A percentile compares a stretch with the other conserved stretches of the same genome.
These are phyloP conservation scores for Actinia equina DNA, from an alignment of 64 coral and sea anemone species.

Conservation along the genomic window DNA sequence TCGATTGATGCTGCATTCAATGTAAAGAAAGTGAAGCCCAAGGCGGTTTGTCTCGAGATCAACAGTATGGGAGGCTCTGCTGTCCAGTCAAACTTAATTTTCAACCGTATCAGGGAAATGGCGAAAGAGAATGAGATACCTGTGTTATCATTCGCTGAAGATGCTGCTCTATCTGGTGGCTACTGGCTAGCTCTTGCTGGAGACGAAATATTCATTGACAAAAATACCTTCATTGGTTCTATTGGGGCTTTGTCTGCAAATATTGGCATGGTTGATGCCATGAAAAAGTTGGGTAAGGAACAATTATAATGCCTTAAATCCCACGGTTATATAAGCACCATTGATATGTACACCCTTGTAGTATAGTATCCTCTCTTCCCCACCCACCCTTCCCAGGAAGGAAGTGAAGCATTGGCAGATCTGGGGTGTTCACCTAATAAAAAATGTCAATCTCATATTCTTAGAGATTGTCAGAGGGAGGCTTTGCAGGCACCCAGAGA, in stretches of 20 bases:
- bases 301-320: too few species aligned
- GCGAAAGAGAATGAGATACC: slow-evolving; percentile 55
- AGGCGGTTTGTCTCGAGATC: slow-evolving; percentile 84
- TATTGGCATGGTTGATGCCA: slow-evolving; percentile 77
- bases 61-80: slow-evolving; percentile 72
- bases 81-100: slow-evolving; percentile 77
- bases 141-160: slow-evolving; percentile 74
- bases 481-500: too few species aligned
- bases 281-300: slow-evolving; percentile 70
- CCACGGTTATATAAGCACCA: too few species aligned
- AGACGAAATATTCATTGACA: slow-evolving; percentile 81
- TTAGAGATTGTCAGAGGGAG: too few species aligned
- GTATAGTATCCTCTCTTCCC: too few species aligned
- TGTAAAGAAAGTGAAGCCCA: slow-evolving; percentile 76
- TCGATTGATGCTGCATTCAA: slow-evolving; percentile 66
- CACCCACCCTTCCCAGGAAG: too few species aligned
- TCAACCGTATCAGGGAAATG: slow-evolving; percentile 55
- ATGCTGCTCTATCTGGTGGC: slow-evolving; percentile 62
- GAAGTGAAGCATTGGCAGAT: too few species aligned
- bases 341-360: too few species aligned
- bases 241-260: slow-evolving; percentile 58
- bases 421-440: too few species aligned
- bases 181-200: slow-evolving; percentile 82
- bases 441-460: too few species aligned
- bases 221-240: slow-evolving; percentile 65